phyloP scores from a whole-genome alignment of 2,888 invertebrate species.

The Drosophila paramelanica region DNA sequence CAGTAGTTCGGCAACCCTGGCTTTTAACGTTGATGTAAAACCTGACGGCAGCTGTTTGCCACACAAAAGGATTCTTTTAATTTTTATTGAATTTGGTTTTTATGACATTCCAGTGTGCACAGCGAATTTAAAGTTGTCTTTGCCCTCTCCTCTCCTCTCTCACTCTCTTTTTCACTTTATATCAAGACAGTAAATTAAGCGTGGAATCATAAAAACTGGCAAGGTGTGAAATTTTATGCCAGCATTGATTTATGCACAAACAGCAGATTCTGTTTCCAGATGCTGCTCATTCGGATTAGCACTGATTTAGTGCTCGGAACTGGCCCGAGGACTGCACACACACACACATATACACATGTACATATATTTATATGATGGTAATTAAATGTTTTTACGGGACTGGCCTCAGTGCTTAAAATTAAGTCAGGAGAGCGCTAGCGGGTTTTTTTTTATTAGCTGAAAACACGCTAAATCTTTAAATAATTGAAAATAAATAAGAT shows the following conservation, averaged over 20 bases:
- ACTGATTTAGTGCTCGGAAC: constrained; percentile 51
- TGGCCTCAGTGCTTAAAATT: constrained; percentile 23
- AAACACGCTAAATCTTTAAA: neutral
- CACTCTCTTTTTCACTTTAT: constrained; percentile 18
- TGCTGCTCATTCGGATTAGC: constrained; percentile 54
- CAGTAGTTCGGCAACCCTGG: constrained; percentile 12
- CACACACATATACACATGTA: neutral
- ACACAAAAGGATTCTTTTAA: constrained; percentile 71
- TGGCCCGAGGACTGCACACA: constrained; percentile 20
- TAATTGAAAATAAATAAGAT: neutral
- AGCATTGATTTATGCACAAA: constrained; percentile 68
- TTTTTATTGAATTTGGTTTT: constrained; percentile 77
- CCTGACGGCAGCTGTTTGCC: constrained; percentile 64
- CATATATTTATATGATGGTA: constrained; percentile 56
- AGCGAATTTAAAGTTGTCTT: constrained; percentile 58
- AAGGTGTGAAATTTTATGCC: constrained; percentile 81
- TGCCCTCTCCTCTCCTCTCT: neutral
- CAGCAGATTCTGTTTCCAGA: constrained; percentile 52
- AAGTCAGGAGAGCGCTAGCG: constrained; percentile 10
- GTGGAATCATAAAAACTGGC: constrained; percentile 76
- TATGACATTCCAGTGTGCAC: constrained; percentile 72
- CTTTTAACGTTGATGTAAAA: constrained; percentile 46
- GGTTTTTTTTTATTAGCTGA: neutral
- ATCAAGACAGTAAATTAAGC: constrained; percentile 75
- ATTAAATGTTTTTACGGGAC: constrained; percentile 65